Base-by-base conservation (phyloP, 2,113 vertebrate genomes). In the Morone saxatilis region DNA sequence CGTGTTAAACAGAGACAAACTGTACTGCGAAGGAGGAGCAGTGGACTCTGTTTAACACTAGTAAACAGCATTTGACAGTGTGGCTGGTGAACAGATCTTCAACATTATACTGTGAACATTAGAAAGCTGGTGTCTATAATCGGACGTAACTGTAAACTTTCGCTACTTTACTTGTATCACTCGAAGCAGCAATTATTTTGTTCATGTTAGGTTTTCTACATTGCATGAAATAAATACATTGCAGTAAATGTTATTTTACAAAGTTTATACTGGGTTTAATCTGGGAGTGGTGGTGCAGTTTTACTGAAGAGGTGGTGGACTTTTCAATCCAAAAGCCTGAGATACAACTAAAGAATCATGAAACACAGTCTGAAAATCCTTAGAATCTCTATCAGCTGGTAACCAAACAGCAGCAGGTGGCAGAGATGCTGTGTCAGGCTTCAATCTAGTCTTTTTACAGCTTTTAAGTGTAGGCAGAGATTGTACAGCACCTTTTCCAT, bases 351-450 rank as follows among this genome's bases (percentile, higher is more conserved):
- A 47, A 45, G 43, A 45, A 11, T 45, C 9, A 45, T 45, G 9
- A 45, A 8, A 61, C 43, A 54, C 19, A 70, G 43, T n/a, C 11
- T 19, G 14, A 71, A 71, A 62, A 31, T 12, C 8, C 47, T 45
- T 5, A 43, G 16, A 53, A 66, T 65, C 47, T 61, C 43, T 71
- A 13, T 70, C 43, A 60, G 76, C 36, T 43, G 50, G 31, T 65
- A 51, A 25, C 25, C 7, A 41, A 59, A 13, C 41, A 48, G 41
- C 12, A 43, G 38, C 25, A 40, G 31, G 9, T 38, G 51, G 41
- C 7, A 22, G 5, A 65, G 25, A 65, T 22, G 43, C 43, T 40
- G n/a, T 22, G 19, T 51, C 20, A 17, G 17, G 1, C 31, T 69
- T 60, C 11, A 25, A 51, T 36, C 20, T 3, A 14, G 7, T 61